phyloP scores from a whole-genome alignment of 2,888 invertebrate species.

The Dasysyrphus tricinctus region DNA sequence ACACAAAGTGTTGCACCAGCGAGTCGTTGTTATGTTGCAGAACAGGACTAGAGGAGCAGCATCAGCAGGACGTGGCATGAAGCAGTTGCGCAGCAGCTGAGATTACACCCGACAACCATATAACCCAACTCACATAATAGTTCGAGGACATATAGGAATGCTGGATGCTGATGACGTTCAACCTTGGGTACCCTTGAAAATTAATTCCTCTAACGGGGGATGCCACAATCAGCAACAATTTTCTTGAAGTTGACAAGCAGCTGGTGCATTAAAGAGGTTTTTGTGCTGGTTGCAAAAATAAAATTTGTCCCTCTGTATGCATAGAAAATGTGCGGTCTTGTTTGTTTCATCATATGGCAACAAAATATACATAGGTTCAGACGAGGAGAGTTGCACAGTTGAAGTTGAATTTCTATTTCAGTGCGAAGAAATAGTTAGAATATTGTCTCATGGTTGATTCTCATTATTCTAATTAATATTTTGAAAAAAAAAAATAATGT shows the following conservation, averaged over 20 bases:
- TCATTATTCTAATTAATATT: constrained; percentile 24
- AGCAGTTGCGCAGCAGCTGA: constrained; percentile 11
- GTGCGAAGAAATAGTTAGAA: not conserved
- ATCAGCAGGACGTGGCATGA: constrained; percentile 7
- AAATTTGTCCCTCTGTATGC: not conserved
- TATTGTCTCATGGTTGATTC: constrained; percentile 10
- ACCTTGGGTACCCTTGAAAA: constrained; percentile 71
- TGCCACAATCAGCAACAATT: constrained; percentile 63
- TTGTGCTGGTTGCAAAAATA: not conserved
- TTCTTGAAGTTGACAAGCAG: constrained; percentile 66
- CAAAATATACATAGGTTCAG: constrained; percentile 26
- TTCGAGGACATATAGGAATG: constrained; percentile 31
- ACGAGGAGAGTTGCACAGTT: not conserved
- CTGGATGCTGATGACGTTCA: constrained; percentile 51
- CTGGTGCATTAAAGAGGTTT: constrained; percentile 28
- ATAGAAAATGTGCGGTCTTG: constrained; percentile 16
- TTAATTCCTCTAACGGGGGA: constrained; percentile 52
- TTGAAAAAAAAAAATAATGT: not conserved
- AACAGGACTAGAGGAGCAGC: constrained; percentile 9
- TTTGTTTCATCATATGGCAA: not conserved
- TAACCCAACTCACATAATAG: constrained; percentile 14
- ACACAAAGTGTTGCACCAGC: constrained; percentile 59
- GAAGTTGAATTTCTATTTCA: not conserved
- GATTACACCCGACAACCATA: constrained; percentile 7
- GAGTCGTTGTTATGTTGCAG: constrained; percentile 55